phyloP scores from a whole-genome alignment of 2,797 vertebrate genomes.

The Gymnopithys bicolor region DNA sequence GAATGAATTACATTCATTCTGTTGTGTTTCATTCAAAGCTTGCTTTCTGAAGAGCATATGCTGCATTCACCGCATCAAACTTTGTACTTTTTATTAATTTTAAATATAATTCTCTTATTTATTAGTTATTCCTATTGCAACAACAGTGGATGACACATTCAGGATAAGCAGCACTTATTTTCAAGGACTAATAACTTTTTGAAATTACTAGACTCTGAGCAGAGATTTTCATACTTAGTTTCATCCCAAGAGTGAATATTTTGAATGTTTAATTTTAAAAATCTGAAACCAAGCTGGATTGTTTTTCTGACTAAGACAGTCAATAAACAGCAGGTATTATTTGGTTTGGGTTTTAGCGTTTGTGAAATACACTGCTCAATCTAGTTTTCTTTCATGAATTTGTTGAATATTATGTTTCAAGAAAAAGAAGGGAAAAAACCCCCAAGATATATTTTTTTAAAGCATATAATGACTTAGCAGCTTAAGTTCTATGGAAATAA shows the following conservation, averaged over 20 bases:
- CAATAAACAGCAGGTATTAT: not conserved
- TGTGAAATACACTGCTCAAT: not conserved
- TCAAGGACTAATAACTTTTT: not conserved
- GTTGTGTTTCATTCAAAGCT: not conserved
- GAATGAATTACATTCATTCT: not conserved
- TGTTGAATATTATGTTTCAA: not conserved
- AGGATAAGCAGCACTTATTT: constrained; percentile 5
- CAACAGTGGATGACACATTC: not conserved
- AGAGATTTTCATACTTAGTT: constrained; percentile 11
- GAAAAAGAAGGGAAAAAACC: not conserved
- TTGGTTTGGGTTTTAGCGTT: not conserved
- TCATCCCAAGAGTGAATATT: constrained; percentile 1
- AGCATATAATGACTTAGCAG: not conserved
- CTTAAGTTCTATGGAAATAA: not conserved
- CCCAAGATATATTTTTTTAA: not conserved
- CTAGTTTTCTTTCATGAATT: not conserved
- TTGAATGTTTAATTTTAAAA: constrained; percentile 26
- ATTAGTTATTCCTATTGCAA: not conserved
- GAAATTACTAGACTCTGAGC: constrained; percentile 1
- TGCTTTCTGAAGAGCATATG: not conserved
- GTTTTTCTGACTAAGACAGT: not conserved
- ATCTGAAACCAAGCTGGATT: not conserved
- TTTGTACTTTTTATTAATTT: not conserved
- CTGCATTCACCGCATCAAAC: not conserved
- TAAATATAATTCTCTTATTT: not conserved